These are phyloP conservation scores for Lycaon pictus DNA, from an alignment of 2,113 vertebrate genomes.

Conservation along the genomic window DNA sequence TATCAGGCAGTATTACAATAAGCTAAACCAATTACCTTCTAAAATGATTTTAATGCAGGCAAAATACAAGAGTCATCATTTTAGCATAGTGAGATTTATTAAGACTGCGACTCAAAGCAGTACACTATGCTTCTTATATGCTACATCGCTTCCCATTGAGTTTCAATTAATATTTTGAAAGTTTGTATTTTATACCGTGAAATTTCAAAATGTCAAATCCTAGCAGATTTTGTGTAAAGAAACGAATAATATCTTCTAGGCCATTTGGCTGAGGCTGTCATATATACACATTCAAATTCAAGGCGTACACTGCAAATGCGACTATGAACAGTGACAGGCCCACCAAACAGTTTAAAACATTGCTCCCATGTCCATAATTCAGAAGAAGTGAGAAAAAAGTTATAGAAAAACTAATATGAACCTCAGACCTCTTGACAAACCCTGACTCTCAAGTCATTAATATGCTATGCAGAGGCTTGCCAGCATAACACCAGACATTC, in stretches of 20 bases:
- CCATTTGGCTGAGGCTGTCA: constrained; percentile 31
- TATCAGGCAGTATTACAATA: constrained; percentile 72
- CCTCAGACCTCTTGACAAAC: constrained; percentile 20
- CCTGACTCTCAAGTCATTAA: constrained; percentile 19
- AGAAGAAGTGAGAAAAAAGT: not conserved
- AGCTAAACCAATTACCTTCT: constrained; percentile 80
- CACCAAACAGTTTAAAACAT: constrained; percentile 22
- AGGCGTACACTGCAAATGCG: not conserved
- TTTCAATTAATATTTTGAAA: constrained; percentile 66
- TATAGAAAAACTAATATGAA: constrained; percentile 21
- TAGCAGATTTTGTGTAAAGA: constrained; percentile 55
- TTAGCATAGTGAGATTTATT: constrained; percentile 79
- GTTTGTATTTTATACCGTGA: constrained; percentile 22
- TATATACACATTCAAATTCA: not conserved
- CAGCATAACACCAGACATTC: not conserved
- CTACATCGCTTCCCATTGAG: constrained; percentile 40
- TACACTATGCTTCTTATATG: constrained; percentile 5
- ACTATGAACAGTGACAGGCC: not conserved
- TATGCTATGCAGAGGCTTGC: not conserved
- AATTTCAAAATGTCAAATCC: constrained; percentile 2
- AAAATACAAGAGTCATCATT: constrained; percentile 75
- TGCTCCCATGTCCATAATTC: not conserved
- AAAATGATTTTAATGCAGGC: constrained; percentile 79
- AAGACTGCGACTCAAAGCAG: constrained; percentile 55
- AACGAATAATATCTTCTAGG: constrained; percentile 52